phyloP scores from a whole-genome alignment of 2,113 vertebrate genomes.

The Odocoileus virginianus region DNA sequence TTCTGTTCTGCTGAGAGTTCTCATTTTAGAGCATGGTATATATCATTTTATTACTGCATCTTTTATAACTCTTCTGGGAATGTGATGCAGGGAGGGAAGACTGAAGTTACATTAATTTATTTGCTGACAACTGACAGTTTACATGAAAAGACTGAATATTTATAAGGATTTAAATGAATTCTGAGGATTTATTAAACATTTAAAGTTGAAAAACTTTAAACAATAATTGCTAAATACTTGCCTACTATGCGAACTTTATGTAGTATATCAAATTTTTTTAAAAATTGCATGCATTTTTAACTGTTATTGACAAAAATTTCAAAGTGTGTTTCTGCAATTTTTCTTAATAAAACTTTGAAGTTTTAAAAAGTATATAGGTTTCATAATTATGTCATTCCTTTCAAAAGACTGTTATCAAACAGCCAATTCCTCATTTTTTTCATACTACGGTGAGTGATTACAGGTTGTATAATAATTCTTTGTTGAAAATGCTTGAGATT shows the following conservation, averaged over 20 bases:
- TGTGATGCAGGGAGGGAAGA: neutral
- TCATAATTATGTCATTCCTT: neutral
- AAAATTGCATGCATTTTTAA: neutral
- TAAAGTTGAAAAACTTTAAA: neutral
- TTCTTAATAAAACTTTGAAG: neutral
- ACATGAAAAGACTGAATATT: neutral
- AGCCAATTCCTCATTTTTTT: neutral
- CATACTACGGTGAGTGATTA: neutral
- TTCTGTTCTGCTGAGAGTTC: neutral
- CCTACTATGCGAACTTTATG: neutral
- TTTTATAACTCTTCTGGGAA: neutral
- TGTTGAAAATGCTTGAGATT: neutral
- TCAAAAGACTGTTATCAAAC: neutral
- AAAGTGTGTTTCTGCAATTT: neutral
- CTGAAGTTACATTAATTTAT: neutral
- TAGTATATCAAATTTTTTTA: neutral
- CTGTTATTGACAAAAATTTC: neutral
- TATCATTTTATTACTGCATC: neutral
- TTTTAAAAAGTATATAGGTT: neutral
- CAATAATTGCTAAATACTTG: neutral
- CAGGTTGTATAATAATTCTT: neutral
- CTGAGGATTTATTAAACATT: neutral
- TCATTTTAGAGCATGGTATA: neutral
- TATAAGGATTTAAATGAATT: neutral
- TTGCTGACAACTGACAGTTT: neutral